These are phyloP conservation scores for Ariopsis seemanni DNA, from an alignment of 2,113 vertebrate species.

Conservation along the genomic window DNA sequence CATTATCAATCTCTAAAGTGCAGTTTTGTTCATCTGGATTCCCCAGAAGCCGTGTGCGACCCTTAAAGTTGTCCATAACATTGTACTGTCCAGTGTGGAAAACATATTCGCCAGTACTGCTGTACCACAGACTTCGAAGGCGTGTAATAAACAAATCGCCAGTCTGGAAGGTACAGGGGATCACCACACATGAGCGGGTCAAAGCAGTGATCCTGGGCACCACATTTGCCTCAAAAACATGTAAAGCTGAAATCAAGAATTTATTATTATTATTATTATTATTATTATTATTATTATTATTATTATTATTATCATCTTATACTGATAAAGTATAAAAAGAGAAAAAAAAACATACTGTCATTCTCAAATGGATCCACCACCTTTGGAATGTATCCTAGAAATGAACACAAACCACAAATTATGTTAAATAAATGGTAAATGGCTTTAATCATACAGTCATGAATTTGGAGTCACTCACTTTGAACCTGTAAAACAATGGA, in stretches of 20 bases:
- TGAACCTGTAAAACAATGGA: constrained; percentile 53
- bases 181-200: constrained; percentile 64
- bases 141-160: not conserved
- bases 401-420: not conserved
- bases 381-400: constrained; percentile 29
- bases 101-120: constrained; percentile 50
- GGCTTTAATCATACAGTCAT: not conserved
- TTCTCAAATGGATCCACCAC: constrained; percentile 39
- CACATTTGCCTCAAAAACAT: constrained; percentile 49
- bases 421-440: not conserved
- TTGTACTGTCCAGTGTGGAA: constrained; percentile 51
- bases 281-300: too few species aligned
- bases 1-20: constrained; percentile 64
- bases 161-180: constrained; percentile 62
- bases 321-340: not conserved
- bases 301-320: not conserved
- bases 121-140: constrained; percentile 58
- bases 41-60: constrained; percentile 59
- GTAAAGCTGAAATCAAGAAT: constrained; percentile 24
- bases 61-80: constrained; percentile 62
- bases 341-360: constrained; percentile 39
- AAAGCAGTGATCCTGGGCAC: constrained; percentile 58
- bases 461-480: constrained; percentile 52
- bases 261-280: too few species aligned
- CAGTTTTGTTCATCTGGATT: constrained; percentile 56